Evolutionary conservation across 1,140 invertebrate species (phyloP).

Genomic region (Plutomurus gul): DNA sequence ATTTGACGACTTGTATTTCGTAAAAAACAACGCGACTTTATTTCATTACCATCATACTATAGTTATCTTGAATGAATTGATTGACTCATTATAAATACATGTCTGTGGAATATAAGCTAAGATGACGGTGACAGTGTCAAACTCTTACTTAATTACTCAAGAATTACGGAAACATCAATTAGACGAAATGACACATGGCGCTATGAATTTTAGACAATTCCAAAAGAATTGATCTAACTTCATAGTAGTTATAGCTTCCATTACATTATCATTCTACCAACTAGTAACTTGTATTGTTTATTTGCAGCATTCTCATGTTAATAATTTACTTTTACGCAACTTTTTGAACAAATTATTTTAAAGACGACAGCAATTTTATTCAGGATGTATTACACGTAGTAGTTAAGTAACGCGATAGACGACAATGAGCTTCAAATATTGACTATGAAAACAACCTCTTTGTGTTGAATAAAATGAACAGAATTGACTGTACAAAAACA

Average conservation of each 20-base stretch:
- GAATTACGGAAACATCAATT: too few relatives aligned
- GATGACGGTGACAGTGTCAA: too few relatives aligned
- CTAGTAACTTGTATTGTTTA: too few relatives aligned
- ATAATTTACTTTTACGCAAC: too few relatives aligned
- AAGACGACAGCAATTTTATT: constrained; percentile 1
- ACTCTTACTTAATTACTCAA: too few relatives aligned
- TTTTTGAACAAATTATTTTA: background rate
- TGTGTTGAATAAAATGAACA: background rate
- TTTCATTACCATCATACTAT: background rate
- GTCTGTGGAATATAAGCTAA: background rate
- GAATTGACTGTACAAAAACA: background rate
- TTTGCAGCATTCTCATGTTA: too few relatives aligned
- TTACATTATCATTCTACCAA: too few relatives aligned
- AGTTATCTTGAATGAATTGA: background rate
- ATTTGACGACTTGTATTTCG: background rate
- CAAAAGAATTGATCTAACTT: too few relatives aligned
- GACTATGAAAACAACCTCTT: constrained; percentile 18
- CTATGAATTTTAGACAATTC: too few relatives aligned
- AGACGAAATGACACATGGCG: too few relatives aligned
- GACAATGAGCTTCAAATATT: constrained; percentile 12
- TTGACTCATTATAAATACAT: background rate
- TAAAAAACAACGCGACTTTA: background rate
- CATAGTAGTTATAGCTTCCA: too few relatives aligned
- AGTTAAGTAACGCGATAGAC: constrained; percentile 5
- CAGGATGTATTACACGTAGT: background rate